A percentile compares a stretch with the other conserved stretches of the same genome.
These are phyloP conservation scores for Spea hammondii DNA, from an alignment of 2,797 vertebrate species.

Conservation along the genomic window DNA sequence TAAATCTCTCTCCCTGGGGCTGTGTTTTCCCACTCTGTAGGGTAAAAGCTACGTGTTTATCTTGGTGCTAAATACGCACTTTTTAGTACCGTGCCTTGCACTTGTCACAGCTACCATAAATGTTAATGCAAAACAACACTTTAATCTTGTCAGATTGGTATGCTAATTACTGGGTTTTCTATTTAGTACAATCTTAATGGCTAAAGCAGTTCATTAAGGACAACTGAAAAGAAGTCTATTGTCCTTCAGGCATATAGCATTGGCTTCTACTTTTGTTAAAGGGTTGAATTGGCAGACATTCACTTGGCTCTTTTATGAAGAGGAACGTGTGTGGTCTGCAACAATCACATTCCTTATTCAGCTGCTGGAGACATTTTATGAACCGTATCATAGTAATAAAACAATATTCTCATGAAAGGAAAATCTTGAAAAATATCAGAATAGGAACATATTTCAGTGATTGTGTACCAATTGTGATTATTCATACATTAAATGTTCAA, in stretches of 20 bases:
- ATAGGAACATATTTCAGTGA: not conserved
- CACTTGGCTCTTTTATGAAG: slow-evolving; percentile 20
- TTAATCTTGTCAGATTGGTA: no score
- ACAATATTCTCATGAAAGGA: slow-evolving; percentile 4
- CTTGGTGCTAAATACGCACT: no score
- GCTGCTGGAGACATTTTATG: slow-evolving; percentile 19
- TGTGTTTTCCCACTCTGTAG: no score
- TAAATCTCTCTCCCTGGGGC: no score
- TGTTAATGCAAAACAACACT: no score
- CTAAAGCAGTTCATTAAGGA: not conserved
- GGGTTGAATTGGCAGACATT: not conserved
- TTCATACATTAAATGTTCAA: not conserved
- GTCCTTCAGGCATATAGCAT: not conserved
- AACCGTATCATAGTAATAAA: not conserved
- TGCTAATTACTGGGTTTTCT: no score
- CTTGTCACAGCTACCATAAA: no score
- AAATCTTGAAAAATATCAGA: not conserved
- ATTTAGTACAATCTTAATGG: no score
- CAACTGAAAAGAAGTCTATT: slow-evolving; percentile 1
- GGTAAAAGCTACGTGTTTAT: no score
- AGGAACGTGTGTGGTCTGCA: slow-evolving; percentile 36
- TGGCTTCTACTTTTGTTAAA: not conserved
- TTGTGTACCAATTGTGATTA: not conserved
- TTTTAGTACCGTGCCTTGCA: no score
- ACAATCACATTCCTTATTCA: slow-evolving; percentile 22